Percentiles rank a stretch among this genome's conserved stretches.
These are phyloP conservation scores for Zenarchopterus dispar DNA, from an alignment of 2,797 vertebrate species.

Conservation along the genomic window DNA sequence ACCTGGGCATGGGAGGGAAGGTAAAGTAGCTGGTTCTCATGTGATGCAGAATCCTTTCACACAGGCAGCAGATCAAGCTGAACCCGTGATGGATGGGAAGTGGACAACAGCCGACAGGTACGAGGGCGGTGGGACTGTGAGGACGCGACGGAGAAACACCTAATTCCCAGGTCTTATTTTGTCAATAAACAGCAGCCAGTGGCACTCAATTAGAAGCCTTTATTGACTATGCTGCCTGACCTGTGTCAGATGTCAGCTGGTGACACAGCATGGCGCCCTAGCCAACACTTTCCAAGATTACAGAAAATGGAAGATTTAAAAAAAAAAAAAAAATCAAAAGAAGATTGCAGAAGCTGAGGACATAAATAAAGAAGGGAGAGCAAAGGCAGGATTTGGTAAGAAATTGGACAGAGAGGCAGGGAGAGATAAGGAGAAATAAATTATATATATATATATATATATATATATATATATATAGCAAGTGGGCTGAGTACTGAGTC, in stretches of 20 bases:
- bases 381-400: conserved; percentile 17
- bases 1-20: conserved; percentile 22
- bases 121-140: conserved; percentile 32
- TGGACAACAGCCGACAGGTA: conserved; percentile 68
- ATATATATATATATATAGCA: no score
- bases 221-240: conserved; percentile 79
- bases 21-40: conserved; percentile 47
- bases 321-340: conserved; percentile 54
- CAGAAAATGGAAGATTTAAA: conserved; percentile 71
- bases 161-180: conserved; percentile 83
- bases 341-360: conserved; percentile 37
- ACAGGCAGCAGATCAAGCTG: conserved; percentile 39
- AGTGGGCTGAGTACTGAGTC: no score
- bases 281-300: conserved; percentile 68
- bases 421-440: conserved; percentile 37
- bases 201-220: conserved; percentile 81
- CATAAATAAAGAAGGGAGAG: conserved; percentile 40
- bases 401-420: conserved; percentile 15
- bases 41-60: conserved; percentile 48
- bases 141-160: conserved; percentile 57
- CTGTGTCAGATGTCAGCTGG: conserved; percentile 77
- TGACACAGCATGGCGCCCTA: conserved; percentile 60
- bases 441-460: neutral
- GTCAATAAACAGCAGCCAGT: conserved; percentile 83
- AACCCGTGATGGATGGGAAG: conserved; percentile 72